A percentile compares a stretch with the other conserved stretches of the same genome.
Evolutionary conservation across 2,888 invertebrate species (phyloP).

Genomic region (Gymnocheta viridis): DNA sequence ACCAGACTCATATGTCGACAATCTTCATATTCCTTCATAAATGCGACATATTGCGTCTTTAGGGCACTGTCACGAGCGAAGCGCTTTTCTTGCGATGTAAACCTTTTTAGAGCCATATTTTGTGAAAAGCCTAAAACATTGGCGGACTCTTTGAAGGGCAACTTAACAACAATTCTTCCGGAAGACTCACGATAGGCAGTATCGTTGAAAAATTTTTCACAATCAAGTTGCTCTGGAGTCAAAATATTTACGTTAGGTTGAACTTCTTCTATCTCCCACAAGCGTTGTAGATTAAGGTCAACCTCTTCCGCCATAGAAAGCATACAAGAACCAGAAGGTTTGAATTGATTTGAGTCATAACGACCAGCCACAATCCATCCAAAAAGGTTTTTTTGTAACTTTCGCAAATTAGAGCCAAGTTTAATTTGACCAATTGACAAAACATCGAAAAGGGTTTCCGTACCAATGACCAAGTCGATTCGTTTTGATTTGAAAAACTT

Average conservation of each 20-base stretch:
- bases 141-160: constrained; percentile 46
- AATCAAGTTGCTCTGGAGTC: constrained; percentile 24
- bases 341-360: constrained; percentile 12
- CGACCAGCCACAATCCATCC: not conserved
- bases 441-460: constrained; percentile 61
- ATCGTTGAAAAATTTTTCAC: constrained; percentile 46
- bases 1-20: not conserved
- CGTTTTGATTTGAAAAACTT: constrained; percentile 58
- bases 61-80: constrained; percentile 6
- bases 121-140: constrained; percentile 19
- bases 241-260: not conserved
- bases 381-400: constrained; percentile 58
- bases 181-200: constrained; percentile 24
- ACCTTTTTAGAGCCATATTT: constrained; percentile 37
- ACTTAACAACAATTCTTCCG: constrained; percentile 52
- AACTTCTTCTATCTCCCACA: constrained; percentile 37
- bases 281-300: too few relatives aligned
- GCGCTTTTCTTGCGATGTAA: constrained; percentile 30
- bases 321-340: constrained; percentile 13
- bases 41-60: constrained; percentile 29
- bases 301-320: constrained; percentile 17
- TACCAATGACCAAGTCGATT: constrained; percentile 61
- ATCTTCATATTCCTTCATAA: constrained; percentile 49
- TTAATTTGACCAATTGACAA: constrained; percentile 64
- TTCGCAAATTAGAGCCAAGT: constrained; percentile 49